Conservation (phyloP, 1,140 invertebrate genomes). For the Triops longicaudatus region DNA sequence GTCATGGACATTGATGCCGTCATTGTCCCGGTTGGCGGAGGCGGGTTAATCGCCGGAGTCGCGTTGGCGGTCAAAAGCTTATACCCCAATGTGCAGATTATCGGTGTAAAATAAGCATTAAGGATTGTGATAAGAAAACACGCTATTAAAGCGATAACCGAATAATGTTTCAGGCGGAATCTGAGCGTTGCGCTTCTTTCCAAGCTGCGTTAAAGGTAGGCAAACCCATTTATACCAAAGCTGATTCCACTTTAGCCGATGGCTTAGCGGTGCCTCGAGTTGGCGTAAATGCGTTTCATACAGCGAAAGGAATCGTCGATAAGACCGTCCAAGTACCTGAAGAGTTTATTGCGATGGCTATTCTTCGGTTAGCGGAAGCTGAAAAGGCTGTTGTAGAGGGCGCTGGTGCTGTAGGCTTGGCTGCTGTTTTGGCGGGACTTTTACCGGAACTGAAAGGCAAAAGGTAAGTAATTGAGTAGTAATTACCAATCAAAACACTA, state of each 20-base stretch:
- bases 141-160: not conserved
- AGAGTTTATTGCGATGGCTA: conserved; percentile 80
- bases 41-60: conserved; percentile 77
- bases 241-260: conserved; percentile 74
- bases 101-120: conserved; percentile 41
- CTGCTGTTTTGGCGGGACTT: conserved; percentile 72
- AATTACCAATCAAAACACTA: not conserved
- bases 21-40: conserved; percentile 79
- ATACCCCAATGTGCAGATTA: conserved; percentile 55
- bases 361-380: conserved; percentile 72
- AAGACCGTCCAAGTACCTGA: conserved; percentile 72
- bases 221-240: conserved; percentile 56
- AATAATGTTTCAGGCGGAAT: conserved; percentile 62
- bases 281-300: conserved; percentile 78
- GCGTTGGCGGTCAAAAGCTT: conserved; percentile 78
- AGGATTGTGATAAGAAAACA: too few relatives aligned
- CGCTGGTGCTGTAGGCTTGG: conserved; percentile 77
- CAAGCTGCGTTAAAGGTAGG: conserved; percentile 58
- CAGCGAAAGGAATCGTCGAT: conserved; percentile 65
- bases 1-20: conserved; percentile 64
- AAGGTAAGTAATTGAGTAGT: too few relatives aligned
- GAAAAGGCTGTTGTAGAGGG: conserved; percentile 92
- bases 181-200: conserved; percentile 81
- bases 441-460: conserved; percentile 76
- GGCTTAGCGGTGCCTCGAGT: conserved; percentile 83